phyloP scores from a whole-genome alignment of 2,888 invertebrate species.

The Epirrhoe alternata region DNA sequence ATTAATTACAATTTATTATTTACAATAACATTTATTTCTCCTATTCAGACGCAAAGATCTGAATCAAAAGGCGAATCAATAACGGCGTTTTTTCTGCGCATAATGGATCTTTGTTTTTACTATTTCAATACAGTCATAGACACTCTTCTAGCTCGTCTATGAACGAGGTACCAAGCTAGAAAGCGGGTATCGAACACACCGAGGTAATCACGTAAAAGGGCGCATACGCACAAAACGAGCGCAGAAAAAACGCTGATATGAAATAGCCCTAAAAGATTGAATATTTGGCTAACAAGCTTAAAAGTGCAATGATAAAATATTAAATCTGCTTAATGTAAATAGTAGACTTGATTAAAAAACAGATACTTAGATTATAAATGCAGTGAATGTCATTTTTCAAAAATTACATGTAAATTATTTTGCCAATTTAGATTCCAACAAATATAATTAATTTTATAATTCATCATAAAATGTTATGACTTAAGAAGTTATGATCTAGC shows the following conservation, averaged over 20 bases:
- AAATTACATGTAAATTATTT: neutral
- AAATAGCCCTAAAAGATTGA: neutral
- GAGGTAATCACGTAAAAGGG: too few species aligned
- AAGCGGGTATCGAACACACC: too few species aligned
- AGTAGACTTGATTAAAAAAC: neutral
- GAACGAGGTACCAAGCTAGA: too few species aligned
- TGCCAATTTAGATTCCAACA: neutral
- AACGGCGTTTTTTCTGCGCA: too few species aligned
- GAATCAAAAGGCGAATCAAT: neutral
- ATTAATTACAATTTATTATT: slow-evolving; percentile 4
- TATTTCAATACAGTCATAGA: too few species aligned
- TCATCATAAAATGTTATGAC: neutral
- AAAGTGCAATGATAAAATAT: slow-evolving; percentile 5
- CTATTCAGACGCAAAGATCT: slow-evolving; percentile 2
- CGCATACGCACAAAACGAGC: too few species aligned
- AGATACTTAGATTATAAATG: neutral
- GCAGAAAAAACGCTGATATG: too few species aligned
- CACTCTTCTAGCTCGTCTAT: too few species aligned
- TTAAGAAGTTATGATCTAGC: neutral
- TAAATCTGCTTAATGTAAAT: neutral
- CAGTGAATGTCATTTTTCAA: too few species aligned
- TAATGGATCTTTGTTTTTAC: too few species aligned
- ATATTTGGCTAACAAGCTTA: slow-evolving; percentile 25
- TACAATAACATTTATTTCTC: slow-evolving; percentile 24
- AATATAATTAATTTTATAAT: too few species aligned